Conservation (phyloP, 1,140 invertebrate species). For the Megathymus violae region DNA sequence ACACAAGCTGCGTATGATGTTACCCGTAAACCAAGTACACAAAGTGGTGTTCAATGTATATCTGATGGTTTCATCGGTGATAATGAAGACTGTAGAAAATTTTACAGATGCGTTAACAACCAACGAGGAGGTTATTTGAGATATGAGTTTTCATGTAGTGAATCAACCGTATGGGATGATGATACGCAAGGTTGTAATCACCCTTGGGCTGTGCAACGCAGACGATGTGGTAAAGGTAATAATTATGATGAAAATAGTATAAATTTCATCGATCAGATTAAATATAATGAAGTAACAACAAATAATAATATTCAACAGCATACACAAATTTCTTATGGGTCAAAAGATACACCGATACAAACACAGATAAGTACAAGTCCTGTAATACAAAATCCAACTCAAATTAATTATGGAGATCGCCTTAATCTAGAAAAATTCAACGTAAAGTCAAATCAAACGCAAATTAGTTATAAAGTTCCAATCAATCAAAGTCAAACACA, state of each 20-base stretch:
- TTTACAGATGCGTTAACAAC: slow-evolving; percentile 86
- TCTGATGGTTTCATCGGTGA: slow-evolving; percentile 84
- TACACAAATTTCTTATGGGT: slow-evolving; percentile 43
- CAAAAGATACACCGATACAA: slow-evolving; percentile 45
- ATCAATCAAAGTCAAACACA: slow-evolving; percentile 14
- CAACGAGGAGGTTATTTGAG: slow-evolving; percentile 83
- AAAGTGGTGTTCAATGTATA: slow-evolving; percentile 48
- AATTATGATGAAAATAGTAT: slow-evolving; percentile 20
- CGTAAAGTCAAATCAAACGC: slow-evolving; percentile 23
- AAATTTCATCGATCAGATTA: slow-evolving; percentile 2
- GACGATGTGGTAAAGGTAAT: slow-evolving; percentile 49
- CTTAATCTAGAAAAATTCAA: slow-evolving; percentile 22
- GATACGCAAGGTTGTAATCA: slow-evolving; percentile 63
- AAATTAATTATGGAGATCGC: slow-evolving; percentile 47
- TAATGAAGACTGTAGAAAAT: slow-evolving; percentile 85
- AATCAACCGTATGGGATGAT: slow-evolving; percentile 76
- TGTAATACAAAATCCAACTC: slow-evolving; percentile 40
- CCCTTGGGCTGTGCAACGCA: slow-evolving; percentile 55
- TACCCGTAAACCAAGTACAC: slow-evolving; percentile 13
- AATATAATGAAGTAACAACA: slow-evolving; percentile 26
- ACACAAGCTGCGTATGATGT: not conserved
- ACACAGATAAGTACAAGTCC: slow-evolving; percentile 45
- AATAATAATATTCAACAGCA: slow-evolving; percentile 41
- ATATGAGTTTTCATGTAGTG: slow-evolving; percentile 86
- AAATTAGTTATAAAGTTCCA: slow-evolving; percentile 8